Percentiles rank a stretch among this genome's conserved stretches.
Evolutionary conservation across 2,113 vertebrate species (phyloP).

Genomic region (Otus sunia): DNA sequence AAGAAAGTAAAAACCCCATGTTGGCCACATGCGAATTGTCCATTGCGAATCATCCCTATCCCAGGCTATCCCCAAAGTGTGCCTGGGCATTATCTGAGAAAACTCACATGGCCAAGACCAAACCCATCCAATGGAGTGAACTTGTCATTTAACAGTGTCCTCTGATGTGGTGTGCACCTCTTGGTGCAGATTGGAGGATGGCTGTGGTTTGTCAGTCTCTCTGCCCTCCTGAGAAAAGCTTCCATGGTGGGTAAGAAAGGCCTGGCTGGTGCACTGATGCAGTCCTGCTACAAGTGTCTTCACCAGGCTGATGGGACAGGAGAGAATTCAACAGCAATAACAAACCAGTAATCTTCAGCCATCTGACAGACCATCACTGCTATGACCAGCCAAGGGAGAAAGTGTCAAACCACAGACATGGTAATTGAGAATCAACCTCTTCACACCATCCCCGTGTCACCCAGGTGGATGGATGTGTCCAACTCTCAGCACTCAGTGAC

Average conservation of each 20-base stretch:
- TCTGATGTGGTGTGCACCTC: background rate
- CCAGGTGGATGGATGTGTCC: background rate
- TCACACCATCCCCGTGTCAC: rapidly evolving
- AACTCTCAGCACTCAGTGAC: background rate
- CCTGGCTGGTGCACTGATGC: background rate
- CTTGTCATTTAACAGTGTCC: background rate
- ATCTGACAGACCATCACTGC: background rate
- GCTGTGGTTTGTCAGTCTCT: background rate
- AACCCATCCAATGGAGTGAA: background rate
- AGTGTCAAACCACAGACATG: background rate
- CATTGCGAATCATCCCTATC: background rate
- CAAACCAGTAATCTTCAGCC: background rate
- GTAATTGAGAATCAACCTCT: background rate
- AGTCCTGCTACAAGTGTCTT: background rate
- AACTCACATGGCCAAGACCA: background rate
- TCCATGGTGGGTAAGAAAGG: background rate
- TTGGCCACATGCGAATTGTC: background rate
- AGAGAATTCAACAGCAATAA: background rate
- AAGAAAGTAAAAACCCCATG: background rate
- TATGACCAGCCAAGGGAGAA: background rate
- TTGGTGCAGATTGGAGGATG: background rate
- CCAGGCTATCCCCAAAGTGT: background rate
- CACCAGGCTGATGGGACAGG: background rate
- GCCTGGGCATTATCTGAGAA: background rate
- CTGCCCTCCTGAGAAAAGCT: background rate